Base-by-base conservation (phyloP, 2,797 vertebrate genomes). In the Hapalemur alaotrensis region DNA sequence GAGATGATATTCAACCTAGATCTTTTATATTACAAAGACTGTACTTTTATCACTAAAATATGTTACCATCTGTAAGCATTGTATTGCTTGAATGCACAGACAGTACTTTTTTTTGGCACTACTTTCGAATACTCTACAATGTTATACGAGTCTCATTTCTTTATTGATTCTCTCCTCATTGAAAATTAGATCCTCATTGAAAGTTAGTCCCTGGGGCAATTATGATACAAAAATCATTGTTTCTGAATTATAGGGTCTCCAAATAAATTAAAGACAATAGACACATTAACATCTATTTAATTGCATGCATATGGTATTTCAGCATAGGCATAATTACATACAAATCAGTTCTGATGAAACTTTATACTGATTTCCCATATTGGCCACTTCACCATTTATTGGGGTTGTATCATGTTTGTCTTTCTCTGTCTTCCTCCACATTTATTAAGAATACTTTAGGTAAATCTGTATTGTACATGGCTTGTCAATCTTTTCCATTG, bases 181-280 rank as follows among this genome's bases (percentile, higher is more conserved):
- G 59, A 90, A 79, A 90, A 50, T 67, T 48, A 67, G 57, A 50
- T 13, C 3, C 30, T 73, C n/a, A 38, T 17, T 54, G 13, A 79
- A 13, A 75, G 48, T 25, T 81, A 75, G 50, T 69, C 59, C 43
- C 28, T 43, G 54, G 41, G 57, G 30, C 72, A 90, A 59, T 90
- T 80, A 52, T 43, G 41, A 81, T 52, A n/a, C 59, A 80, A 57
- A 90, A 81, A 57, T 81, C 43, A 43, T 32, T 72, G 48, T 67
- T 25, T 87, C n/a, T 85, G 28, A 81, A 59, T 67, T 73, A 35
- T 14, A 75, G 4, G 7, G 57, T 14, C n/a, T 43, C 14, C 54
- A 81, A 96, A 78, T 78, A 83, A 81, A 75, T 75, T 84, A 18
- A 90, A 79, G 57, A 82, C 28, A 81, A 73, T 46, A 63, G 70